Percentiles rank a stretch among this genome's conserved stretches.
phyloP scores from a whole-genome alignment of 2,113 vertebrate genomes.

The Chrysemys picta region DNA sequence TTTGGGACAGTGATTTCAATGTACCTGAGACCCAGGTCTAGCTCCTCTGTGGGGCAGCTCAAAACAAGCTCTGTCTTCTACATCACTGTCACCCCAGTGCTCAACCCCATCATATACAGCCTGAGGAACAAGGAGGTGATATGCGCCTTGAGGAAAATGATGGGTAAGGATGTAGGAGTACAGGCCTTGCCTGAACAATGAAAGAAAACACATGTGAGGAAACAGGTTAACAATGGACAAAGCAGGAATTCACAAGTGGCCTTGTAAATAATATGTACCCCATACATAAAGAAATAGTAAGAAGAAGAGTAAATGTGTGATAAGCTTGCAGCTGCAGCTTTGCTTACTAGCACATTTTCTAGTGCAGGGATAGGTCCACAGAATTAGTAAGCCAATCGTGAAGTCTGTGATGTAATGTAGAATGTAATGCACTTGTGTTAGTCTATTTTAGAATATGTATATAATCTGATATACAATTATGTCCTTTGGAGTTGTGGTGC shows the following conservation, averaged over 20 bases:
- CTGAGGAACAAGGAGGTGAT: not conserved
- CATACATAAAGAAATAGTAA: not conserved
- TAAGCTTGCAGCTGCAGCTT: not conserved
- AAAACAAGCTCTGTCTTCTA: not conserved
- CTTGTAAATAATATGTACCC: not conserved
- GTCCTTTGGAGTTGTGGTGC: not conserved
- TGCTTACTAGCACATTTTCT: not conserved
- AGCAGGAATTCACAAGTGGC: not conserved
- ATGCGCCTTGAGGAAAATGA: not conserved
- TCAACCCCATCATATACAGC: not conserved
- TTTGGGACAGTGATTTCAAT: not conserved
- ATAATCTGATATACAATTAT: not conserved
- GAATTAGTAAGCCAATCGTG: not conserved
- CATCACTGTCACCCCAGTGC: not conserved
- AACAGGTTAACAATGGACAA: not conserved
- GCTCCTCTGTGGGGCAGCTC: not conserved
- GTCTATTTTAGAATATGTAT: not conserved
- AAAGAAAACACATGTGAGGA: not conserved
- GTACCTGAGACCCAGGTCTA: not conserved
- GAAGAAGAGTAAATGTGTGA: not conserved
- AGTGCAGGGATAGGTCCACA: not conserved
- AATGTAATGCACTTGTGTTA: not conserved
- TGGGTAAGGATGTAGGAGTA: not conserved
- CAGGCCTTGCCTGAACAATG: not conserved
- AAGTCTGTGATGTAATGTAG: not conserved